phyloP scores from a whole-genome alignment of 2,113 vertebrate species.

The Myrmecophaga tridactyla region DNA sequence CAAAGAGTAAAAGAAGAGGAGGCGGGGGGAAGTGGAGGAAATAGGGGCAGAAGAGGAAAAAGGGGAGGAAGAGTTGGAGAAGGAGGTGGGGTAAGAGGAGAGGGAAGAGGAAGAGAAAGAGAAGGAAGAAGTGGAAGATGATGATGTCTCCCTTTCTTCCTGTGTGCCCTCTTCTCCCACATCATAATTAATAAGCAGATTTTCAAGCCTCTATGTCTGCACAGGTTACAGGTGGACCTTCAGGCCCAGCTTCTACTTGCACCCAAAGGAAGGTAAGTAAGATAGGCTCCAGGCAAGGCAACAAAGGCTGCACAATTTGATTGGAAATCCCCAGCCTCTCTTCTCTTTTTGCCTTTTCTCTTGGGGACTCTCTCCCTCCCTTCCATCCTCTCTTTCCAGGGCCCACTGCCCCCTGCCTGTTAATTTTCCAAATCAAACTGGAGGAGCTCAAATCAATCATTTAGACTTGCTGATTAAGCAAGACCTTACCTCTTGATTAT shows the following conservation, averaged over 20 bases:
- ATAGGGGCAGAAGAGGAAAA: not conserved
- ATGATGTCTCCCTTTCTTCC: accelerated
- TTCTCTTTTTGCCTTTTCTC: not conserved
- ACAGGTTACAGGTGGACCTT: not conserved
- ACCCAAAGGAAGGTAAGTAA: not conserved
- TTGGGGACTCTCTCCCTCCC: not conserved
- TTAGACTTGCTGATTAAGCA: no score
- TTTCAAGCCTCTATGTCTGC: not conserved
- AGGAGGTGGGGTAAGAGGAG: not conserved
- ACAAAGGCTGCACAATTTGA: not conserved
- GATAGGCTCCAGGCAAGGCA: not conserved
- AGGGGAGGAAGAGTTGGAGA: no score
- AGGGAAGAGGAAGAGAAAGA: not conserved
- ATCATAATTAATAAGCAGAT: not conserved
- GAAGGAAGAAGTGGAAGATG: not conserved
- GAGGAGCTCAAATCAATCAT: not conserved
- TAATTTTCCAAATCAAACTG: not conserved
- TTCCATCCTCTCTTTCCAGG: not conserved
- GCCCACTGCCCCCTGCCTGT: not conserved
- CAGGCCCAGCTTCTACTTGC: not conserved
- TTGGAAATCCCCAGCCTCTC: not conserved
- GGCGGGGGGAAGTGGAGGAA: no score
- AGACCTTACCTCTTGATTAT: no score
- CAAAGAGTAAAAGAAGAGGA: not conserved
- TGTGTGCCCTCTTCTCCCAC: no score